Evolutionary conservation across 2,797 vertebrate species (phyloP), one percentile per base, ranked within the genome.

Genomic region (Apogon talboti): DNA sequence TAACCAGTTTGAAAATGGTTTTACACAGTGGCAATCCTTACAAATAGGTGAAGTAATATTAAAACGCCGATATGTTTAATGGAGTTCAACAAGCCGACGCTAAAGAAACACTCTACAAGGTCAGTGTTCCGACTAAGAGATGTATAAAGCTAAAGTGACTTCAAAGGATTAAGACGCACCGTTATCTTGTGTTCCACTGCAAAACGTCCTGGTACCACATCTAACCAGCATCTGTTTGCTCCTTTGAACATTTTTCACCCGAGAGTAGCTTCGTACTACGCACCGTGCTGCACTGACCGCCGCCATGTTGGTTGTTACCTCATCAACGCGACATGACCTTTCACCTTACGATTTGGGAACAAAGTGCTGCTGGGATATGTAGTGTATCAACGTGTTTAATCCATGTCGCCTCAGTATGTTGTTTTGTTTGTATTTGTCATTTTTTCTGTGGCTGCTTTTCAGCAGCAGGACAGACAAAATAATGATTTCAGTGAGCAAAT

Each of bases 241-340:
- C 47, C 42, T 80, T 35, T 67, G 65, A 0, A 77, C 79, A 63
- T 73, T 60, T 85, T 82, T 89, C 4, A 86, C 12, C 16, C 76
- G 43, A 15, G 66, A 83, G 51, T 12, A 91, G 55, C 75, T 88
- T 14, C 85, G 71, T 1, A 90, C 18, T 0, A 90, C 16, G 21
- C 80, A 79, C 78, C 90, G 84, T 19, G 71, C 69, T 0, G 66
- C 40, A 11, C 89, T 45, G 56, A 90, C 75, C 53, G 90, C 88
- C 18, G 94, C 93, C 94, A 94, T 94, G 53, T 74, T 89, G 86
- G 58, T 59, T 73, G 2, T 69, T 62, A 79, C 66, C 4, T 84
- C 78, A 76, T 24, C 2, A 0, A 16, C 7, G 58, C 61, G 21
- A 76, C 76, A 0, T 46, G 16, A 81, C 68, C 74, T 85, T 79